Conservation (phyloP, 2,888 invertebrate species). For the Diaphora mendica region DNA sequence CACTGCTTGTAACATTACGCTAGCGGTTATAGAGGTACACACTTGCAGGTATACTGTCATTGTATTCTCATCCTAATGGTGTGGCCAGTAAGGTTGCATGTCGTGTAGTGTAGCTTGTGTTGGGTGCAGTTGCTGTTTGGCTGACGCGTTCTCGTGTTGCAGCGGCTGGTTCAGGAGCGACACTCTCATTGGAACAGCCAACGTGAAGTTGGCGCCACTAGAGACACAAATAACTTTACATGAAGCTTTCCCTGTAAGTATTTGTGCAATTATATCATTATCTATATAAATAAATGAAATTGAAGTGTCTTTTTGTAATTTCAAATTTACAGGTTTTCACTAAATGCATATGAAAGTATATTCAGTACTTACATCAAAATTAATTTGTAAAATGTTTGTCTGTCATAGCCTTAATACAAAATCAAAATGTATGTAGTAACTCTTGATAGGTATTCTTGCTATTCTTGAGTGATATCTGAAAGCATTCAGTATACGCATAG, state of each 20-base stretch:
- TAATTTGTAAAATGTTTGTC: too few relatives aligned
- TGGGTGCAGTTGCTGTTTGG: constrained; percentile 63
- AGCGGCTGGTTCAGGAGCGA: constrained; percentile 98
- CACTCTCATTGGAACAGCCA: constrained; percentile 92
- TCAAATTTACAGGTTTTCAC: too few relatives aligned
- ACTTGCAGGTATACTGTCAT: not conserved
- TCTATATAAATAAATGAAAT: too few relatives aligned
- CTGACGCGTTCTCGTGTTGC: constrained; percentile 87
- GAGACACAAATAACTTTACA: constrained; percentile 96
- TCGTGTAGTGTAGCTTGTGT: constrained; percentile 34
- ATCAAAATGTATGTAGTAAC: not conserved
- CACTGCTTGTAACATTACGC: not conserved
- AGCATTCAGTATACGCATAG: too few relatives aligned
- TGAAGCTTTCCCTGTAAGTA: constrained; percentile 96
- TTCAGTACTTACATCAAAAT: too few relatives aligned
- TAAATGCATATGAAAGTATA: too few relatives aligned
- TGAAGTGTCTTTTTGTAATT: too few relatives aligned
- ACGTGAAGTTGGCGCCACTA: constrained; percentile 94
- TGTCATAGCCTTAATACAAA: too few relatives aligned
- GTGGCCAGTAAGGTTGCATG: constrained; percentile 1
- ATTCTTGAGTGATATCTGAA: too few relatives aligned
- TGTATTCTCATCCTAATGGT: not conserved
- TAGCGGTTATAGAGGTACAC: not conserved
- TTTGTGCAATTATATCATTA: not conserved
- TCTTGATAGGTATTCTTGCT: too few relatives aligned